Evolutionary conservation across 2,113 vertebrate species (phyloP), one percentile per base, ranked within the genome.

Genomic region (Hydropotes inermis): DNA sequence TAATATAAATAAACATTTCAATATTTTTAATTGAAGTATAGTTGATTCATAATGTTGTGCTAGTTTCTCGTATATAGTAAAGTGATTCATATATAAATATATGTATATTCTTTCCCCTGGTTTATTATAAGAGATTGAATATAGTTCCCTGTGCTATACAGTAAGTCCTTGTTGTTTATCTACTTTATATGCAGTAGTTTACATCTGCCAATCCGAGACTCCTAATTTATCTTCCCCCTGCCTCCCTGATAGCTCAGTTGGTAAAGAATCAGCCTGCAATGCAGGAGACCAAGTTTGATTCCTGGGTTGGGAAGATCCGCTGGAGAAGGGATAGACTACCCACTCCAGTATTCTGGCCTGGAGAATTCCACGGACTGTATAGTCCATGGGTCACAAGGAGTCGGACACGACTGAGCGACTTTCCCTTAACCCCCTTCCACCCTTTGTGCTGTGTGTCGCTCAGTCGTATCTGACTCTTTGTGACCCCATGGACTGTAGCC

Each of bases 381-480:
- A 70, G 67, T 36, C 17, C n/a, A 6, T 39, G n/a, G n/a, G 17
- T 70, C 0, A 0, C 9, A 70, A 70, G 36, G n/a, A 70, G 10
- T 1, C 0, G 2, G 67, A 39, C 19, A 39, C 0, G n/a, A 70
- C 67, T 70, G 67, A 70, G n/a, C 0, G 1, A 11, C n/a, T 36
- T 70, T 39, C 67, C 3, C 64, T 12, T 70, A 76, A 23, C 23
- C 36, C 36, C 36, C 23, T 12, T 76, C 11, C 36, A 43, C 23
- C 14, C 14, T 13, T 23, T 43, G 11, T 43, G 70, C 36, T 3
- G 36, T 39, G 36, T 39, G 70, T 30, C 3, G 3, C 70, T 43
- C 36, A 43, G 23, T 43, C 1, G 0, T 74, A 25, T 74, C 36
- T 43, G 10, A 43, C 23, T 14, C 36, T 25, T 7, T 43, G 70